Evolutionary conservation across 2,888 invertebrate species (phyloP), one percentile per base, ranked within the genome.

Genomic region (Proisotoma minuta): DNA sequence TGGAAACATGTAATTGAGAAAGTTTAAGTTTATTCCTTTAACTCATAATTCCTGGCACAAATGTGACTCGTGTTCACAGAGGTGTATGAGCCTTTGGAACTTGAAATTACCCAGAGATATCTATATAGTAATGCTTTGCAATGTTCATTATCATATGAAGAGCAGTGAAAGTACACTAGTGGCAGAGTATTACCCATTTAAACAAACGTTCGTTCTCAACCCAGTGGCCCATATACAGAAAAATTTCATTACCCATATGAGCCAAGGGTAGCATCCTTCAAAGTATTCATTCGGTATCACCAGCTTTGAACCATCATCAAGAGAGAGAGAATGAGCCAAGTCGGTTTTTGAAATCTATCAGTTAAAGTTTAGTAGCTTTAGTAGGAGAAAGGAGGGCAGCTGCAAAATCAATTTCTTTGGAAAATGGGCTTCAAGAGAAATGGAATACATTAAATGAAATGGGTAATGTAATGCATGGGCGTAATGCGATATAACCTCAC

Each of bases 1-100:
- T 51, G 51, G 54, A 39, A 54, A 54, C 22, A 39, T 2, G 54
- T 54, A 54, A 60, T 60, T 60, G 60, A 34, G 60, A 60, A 60
- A 60, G 47, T 60, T 60, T 60, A 60, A 60, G 47, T 60, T 60
- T 60, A 54, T 51, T 53, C 54, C 54, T 60, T 8, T 47, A 60
- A 54, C 47, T 60, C 54, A 60, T 60, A 49, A 47, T 54, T 59
- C 54, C 27, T 54, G 54, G 54, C 60, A 54, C 47, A 60, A 60
- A 60, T 60, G 60, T 54, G 54, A 22, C 23, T 39, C 22, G 47
- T 54, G 48, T 47, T 43, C 47, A 54, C 27, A 22, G 39, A 54
- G 24, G 23, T n/a, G n/a, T 54, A 54, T 54, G 54, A 39, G 23
- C 5, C 22, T 28, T 52, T 29, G 3, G 8, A n/a, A n/a, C n/a